Evolutionary conservation across 2,113 vertebrate species (phyloP).

Genomic region (Bubo blakistoni): DNA sequence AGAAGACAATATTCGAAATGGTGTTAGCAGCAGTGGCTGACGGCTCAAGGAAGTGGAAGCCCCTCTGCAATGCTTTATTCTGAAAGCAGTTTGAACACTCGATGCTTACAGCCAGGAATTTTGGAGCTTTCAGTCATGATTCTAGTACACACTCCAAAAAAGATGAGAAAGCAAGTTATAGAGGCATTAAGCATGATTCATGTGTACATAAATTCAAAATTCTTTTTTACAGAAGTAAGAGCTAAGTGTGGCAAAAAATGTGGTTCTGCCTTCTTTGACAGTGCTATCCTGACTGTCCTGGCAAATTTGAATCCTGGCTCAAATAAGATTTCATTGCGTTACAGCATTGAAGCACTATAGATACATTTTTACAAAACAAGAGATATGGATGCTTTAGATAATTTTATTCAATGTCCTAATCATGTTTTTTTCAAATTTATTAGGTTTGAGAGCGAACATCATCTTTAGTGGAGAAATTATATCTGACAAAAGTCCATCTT

Average conservation of each 20-base stretch:
- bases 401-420: neutral
- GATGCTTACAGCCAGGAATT: neutral
- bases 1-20: neutral
- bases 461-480: neutral
- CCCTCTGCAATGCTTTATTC: neutral
- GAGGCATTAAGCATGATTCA: neutral
- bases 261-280: neutral
- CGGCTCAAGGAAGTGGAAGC: neutral
- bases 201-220: neutral
- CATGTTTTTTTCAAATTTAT: neutral
- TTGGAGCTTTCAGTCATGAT: neutral
- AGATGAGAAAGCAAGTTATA: neutral
- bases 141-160: neutral
- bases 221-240: neutral
- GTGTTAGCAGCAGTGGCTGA: neutral
- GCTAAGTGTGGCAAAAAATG: neutral
- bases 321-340: neutral
- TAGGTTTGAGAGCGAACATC: neutral
- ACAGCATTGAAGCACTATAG: neutral
- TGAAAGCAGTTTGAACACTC: neutral
- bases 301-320: neutral
- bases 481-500: neutral
- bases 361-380: neutral
- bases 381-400: neutral
- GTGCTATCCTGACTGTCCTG: neutral